These are phyloP conservation scores for Drosophila simulans DNA, from an alignment of 1,140 invertebrate genomes.

Conservation along the genomic window DNA sequence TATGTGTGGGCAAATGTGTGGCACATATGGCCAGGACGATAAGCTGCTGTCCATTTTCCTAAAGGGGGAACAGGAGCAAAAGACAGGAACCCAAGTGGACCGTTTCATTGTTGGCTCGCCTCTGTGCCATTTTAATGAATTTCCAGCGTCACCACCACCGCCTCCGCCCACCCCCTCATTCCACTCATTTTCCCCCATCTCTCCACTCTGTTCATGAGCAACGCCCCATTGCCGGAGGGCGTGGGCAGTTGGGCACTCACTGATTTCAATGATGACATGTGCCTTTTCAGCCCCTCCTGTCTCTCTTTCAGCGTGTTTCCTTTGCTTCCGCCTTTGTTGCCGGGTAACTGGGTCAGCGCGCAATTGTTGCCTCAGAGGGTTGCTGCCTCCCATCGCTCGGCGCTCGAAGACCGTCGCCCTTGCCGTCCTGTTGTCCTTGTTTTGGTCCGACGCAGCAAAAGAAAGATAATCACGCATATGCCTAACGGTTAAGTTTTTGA, in stretches of 20 bases:
- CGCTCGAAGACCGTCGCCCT: neutral
- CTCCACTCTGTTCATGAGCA: slow-evolving; percentile 46
- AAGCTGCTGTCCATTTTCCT: slow-evolving; percentile 55
- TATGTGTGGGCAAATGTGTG: slow-evolving; percentile 5
- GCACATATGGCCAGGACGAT: slow-evolving; percentile 73
- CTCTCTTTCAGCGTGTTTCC: slow-evolving; percentile 75
- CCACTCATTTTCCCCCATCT: neutral
- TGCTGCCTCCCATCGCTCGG: slow-evolving; percentile 29
- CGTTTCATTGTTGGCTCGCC: slow-evolving; percentile 70
- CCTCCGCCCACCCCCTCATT: neutral
- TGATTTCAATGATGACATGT: slow-evolving; percentile 83
- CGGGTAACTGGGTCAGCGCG: slow-evolving; percentile 81
- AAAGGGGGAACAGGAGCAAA: neutral
- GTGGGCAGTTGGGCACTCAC: slow-evolving; percentile 58
- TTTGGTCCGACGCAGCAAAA: slow-evolving; percentile 54
- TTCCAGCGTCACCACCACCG: slow-evolving; percentile 44
- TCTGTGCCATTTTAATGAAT: slow-evolving; percentile 79
- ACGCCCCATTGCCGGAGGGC: slow-evolving; percentile 63
- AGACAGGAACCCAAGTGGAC: slow-evolving; percentile 57
- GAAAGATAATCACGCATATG: slow-evolving; percentile 81
- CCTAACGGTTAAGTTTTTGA: slow-evolving; percentile 82
- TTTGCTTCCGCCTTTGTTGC: slow-evolving; percentile 83
- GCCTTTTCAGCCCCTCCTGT: slow-evolving; percentile 65
- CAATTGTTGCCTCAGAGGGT: slow-evolving; percentile 73
- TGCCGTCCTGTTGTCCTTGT: slow-evolving; percentile 14